A percentile compares a stretch with the other conserved stretches of the same genome.
Evolutionary conservation across 2,797 vertebrate genomes (phyloP).

Genomic region (Myripristis murdjan): DNA sequence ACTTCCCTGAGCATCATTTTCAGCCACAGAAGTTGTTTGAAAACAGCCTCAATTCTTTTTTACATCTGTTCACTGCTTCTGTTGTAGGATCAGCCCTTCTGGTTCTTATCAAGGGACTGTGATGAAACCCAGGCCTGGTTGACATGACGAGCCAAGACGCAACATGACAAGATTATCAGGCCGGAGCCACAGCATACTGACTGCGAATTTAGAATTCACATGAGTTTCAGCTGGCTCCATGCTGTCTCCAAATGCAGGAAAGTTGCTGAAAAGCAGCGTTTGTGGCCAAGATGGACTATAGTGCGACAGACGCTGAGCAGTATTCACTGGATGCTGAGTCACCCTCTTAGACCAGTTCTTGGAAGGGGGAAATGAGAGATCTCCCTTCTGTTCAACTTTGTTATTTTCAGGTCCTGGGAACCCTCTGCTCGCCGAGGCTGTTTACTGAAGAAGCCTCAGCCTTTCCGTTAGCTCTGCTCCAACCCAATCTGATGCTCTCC

Average conservation of each 20-base stretch:
- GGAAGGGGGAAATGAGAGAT: conserved; percentile 25
- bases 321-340: not conserved
- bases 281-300: conserved; percentile 31
- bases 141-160: conserved; percentile 29
- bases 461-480: not conserved
- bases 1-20: conserved; percentile 4
- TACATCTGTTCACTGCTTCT: conserved; percentile 45
- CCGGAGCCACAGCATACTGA: conserved; percentile 8
- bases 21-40: conserved; percentile 18
- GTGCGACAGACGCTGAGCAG: conserved; percentile 23
- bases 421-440: conserved; percentile 3
- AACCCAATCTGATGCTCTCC: not conserved
- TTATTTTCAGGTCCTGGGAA: conserved; percentile 36
- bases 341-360: conserved; percentile 5
- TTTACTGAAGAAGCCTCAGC: conserved; percentile 1
- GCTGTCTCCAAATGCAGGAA: conserved; percentile 16
- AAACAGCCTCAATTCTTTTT: conserved; percentile 34
- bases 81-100: conserved; percentile 34
- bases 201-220: conserved; percentile 16
- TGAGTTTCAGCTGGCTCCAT: conserved; percentile 8
- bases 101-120: conserved; percentile 14
- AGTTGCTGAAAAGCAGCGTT: conserved; percentile 26
- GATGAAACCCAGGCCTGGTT: conserved; percentile 22
- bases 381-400: conserved; percentile 22
- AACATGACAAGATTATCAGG: conserved; percentile 50